phyloP scores from a whole-genome alignment of 2,113 vertebrate genomes.

The Ramphastos sulfuratus region DNA sequence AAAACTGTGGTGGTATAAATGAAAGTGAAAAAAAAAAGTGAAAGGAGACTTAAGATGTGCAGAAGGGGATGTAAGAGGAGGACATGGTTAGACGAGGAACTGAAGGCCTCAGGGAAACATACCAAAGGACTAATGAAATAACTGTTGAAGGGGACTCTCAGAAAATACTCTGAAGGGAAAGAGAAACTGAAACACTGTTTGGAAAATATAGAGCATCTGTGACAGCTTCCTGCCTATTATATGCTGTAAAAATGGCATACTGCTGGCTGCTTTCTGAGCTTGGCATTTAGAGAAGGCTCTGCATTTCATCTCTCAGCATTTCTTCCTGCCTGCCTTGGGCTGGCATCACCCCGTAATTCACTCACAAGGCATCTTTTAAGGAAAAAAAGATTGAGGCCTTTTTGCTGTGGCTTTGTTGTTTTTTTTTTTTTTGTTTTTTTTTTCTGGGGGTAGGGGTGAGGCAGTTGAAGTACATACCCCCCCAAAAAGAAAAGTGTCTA shows the following conservation, averaged over 20 bases:
- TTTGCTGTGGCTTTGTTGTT: neutral
- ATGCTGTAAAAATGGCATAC: neutral
- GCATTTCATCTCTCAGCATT: neutral
- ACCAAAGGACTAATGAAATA: neutral
- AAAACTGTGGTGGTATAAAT: neutral
- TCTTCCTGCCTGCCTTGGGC: neutral
- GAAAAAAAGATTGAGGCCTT: neutral
- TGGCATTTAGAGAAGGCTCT: neutral
- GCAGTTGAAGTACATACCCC: neutral
- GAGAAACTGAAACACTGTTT: conserved; percentile 12
- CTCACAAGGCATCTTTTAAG: neutral
- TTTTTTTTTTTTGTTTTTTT: neutral
- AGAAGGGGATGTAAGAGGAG: neutral
- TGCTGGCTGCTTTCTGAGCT: neutral
- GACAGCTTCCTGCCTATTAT: neutral
- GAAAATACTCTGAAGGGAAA: neutral
- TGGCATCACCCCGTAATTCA: neutral
- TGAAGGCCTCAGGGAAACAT: neutral
- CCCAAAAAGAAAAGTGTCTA: neutral
- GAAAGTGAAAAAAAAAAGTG: neutral
- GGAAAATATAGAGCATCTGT: neutral
- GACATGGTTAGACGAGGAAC: neutral
- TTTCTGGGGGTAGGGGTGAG: too few relatives aligned
- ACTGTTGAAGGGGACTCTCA: neutral
- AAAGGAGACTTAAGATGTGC: neutral